phyloP scores from a whole-genome alignment of 2,797 vertebrate species.

The Botia kubotai region DNA sequence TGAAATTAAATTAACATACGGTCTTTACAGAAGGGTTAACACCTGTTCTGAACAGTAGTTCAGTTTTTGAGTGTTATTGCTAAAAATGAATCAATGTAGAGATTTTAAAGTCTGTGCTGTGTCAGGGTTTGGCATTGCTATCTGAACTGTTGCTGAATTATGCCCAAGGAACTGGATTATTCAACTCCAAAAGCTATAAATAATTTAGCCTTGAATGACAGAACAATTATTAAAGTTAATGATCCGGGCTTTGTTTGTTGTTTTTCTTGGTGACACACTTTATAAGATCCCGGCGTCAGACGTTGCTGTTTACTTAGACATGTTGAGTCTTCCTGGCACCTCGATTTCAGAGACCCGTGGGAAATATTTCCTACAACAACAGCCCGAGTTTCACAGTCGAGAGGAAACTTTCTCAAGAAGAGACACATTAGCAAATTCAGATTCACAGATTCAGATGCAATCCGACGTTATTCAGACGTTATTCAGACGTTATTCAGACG shows the following conservation, averaged over 20 bases:
- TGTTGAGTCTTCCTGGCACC: background rate
- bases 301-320: background rate
- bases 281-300: background rate
- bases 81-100: background rate
- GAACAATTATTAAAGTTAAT: slow-evolving; percentile 8
- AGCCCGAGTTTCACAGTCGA: background rate
- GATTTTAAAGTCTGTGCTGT: background rate
- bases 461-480: too few species aligned
- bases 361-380: background rate
- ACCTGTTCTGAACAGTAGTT: background rate
- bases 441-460: background rate
- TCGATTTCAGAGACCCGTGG: background rate
- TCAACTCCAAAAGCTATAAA: background rate
- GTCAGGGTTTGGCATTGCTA: background rate
- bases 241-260: slow-evolving; percentile 12
- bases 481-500: too few species aligned
- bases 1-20: background rate
- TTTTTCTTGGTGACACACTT: background rate
- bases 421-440: background rate
- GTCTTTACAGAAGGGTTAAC: too few species aligned
- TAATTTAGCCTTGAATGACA: background rate
- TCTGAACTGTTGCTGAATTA: background rate
- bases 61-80: background rate
- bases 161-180: background rate
- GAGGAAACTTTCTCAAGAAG: background rate